phyloP scores from a whole-genome alignment of 1,140 invertebrate species.

The Zaprionus inermis region DNA sequence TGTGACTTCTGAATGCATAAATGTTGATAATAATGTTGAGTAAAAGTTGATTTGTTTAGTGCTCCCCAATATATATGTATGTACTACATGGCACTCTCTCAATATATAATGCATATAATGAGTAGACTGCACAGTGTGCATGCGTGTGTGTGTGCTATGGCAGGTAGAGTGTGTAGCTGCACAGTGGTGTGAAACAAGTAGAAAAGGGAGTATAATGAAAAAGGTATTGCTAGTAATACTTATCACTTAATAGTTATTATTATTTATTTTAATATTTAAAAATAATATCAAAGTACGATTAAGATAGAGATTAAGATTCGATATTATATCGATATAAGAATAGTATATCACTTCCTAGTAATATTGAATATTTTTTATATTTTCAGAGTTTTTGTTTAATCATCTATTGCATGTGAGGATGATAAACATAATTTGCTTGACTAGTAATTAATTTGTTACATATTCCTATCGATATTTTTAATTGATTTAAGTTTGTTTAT shows the following conservation, averaged over 20 bases:
- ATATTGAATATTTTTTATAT: too few species aligned
- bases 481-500: too few species aligned
- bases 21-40: slow-evolving; percentile 83
- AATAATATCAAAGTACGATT: too few species aligned
- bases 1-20: slow-evolving; percentile 82
- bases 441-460: background rate
- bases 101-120: slow-evolving; percentile 80
- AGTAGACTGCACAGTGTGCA: slow-evolving; percentile 31
- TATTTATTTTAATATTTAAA: too few species aligned
- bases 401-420: too few species aligned
- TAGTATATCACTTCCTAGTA: too few species aligned
- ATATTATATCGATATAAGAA: too few species aligned
- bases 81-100: slow-evolving; percentile 60
- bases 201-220: background rate
- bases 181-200: slow-evolving; percentile 12
- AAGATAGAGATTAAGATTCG: too few species aligned
- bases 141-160: background rate
- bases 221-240: background rate
- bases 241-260: too few species aligned
- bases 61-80: slow-evolving; percentile 51
- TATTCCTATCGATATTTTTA: background rate
- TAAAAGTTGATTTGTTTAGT: slow-evolving; percentile 83
- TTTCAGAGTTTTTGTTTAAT: too few species aligned
- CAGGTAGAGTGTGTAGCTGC: slow-evolving; percentile 4
- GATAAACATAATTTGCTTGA: too few species aligned